These are phyloP conservation scores for Pseudanteris insignis DNA, from an alignment of 2,888 invertebrate genomes.

Conservation along the genomic window DNA sequence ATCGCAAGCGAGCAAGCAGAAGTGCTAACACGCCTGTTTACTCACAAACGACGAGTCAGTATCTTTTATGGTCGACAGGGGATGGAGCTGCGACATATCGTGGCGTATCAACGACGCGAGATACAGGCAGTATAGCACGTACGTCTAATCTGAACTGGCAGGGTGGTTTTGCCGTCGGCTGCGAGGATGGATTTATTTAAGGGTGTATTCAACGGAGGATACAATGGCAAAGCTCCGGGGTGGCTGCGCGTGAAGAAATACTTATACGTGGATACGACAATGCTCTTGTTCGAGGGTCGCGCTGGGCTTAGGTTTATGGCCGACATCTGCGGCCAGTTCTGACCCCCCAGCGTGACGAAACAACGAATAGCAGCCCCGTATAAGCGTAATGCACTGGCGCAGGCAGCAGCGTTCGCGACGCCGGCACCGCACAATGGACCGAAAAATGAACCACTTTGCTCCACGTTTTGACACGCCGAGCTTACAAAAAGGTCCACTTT, in stretches of 20 bases:
- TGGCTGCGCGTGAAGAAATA: constrained; percentile 18
- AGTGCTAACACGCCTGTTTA: constrained; percentile 41
- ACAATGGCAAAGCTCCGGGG: constrained; percentile 49
- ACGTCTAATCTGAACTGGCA: constrained; percentile 46
- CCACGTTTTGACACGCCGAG: constrained; percentile 5
- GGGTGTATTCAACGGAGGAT: constrained; percentile 58
- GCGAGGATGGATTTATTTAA: constrained; percentile 46
- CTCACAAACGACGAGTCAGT: constrained; percentile 27
- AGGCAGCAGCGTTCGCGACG: not conserved
- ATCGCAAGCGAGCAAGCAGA: constrained; percentile 27
- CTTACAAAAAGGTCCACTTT: constrained; percentile 2
- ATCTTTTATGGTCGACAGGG: constrained; percentile 36
- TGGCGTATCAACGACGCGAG: constrained; percentile 34
- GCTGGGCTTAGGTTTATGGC: constrained; percentile 55
- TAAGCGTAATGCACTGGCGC: constrained; percentile 40
- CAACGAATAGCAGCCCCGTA: constrained; percentile 54
- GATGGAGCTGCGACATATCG: constrained; percentile 35
- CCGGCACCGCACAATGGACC: constrained; percentile 13
- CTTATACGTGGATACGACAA: constrained; percentile 23
- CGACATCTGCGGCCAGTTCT: constrained; percentile 65
- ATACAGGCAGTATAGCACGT: constrained; percentile 48
- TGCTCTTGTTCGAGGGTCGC: constrained; percentile 42
- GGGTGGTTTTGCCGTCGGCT: constrained; percentile 43
- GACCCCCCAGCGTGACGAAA: constrained; percentile 64
- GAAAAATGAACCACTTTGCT: constrained; percentile 18